phyloP scores from a whole-genome alignment of 1,140 invertebrate genomes.

The Drosophila ironensis region DNA sequence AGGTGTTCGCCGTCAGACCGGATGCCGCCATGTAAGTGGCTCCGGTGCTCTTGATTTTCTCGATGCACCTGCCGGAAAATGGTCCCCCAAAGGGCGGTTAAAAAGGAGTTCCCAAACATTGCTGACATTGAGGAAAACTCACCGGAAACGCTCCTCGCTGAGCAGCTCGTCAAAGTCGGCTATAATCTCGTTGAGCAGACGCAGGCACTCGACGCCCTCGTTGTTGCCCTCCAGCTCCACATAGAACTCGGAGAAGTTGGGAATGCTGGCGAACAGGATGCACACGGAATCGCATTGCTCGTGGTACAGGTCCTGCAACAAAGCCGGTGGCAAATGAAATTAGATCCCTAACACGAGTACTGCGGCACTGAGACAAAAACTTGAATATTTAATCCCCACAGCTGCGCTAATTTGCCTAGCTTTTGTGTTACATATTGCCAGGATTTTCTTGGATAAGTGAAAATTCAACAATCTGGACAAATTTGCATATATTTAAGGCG shows the following conservation, averaged over 20 bases:
- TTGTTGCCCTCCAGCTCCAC: conserved; percentile 97
- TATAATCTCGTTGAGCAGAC: conserved; percentile 97
- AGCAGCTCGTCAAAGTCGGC: conserved; percentile 97
- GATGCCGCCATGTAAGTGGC: conserved; percentile 98
- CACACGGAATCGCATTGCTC: conserved; percentile 97
- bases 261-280: conserved; percentile 97
- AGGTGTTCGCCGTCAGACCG: conserved; percentile 90
- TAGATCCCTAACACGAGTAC: background rate
- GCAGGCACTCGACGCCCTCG: conserved; percentile 96
- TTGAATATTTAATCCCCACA: too few species aligned
- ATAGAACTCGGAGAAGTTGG: conserved; percentile 98
- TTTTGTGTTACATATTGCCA: too few species aligned
- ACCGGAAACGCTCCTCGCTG: conserved; percentile 91
- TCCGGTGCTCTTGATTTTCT: conserved; percentile 98
- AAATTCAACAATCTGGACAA: background rate
- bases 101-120: background rate
- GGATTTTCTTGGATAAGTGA: too few species aligned
- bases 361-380: background rate
- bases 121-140: too few species aligned
- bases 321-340: conserved; percentile 8
- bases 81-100: background rate
- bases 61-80: conserved; percentile 86
- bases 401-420: too few species aligned
- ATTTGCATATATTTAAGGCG: background rate
- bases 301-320: conserved; percentile 93